Evolutionary conservation across 2,888 invertebrate species (phyloP), one percentile per base, ranked within the genome.

Genomic region (Physocephala rufipes): DNA sequence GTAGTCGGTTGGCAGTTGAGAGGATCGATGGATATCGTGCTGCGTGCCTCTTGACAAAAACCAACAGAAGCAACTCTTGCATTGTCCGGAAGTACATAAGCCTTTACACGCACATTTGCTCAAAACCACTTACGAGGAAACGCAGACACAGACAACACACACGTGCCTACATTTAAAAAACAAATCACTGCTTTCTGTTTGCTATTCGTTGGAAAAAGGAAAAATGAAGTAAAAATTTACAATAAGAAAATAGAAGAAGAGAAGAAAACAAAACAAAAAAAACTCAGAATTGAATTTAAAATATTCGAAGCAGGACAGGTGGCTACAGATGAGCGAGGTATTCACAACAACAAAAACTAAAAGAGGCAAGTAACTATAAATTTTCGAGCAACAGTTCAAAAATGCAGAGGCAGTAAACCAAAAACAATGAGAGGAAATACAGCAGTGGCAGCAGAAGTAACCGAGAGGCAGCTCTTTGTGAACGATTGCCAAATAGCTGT

Each of bases 51-150:
- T 30, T 19, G 30, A 43, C 30, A 61, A 36, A 36, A 68, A 61
- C 67, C n/a, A 28, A n/a, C 67, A 58, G 59, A 59, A 68, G 67
- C 67, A 68, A 68, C 67, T 59, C 59, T 68, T 68, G 67, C 61
- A 36, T 36, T 36, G 36, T 36, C 36, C 67, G 67, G 59, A 67
- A 68, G 67, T 21, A 45, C 28, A 61, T 28, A 67, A 21, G 19
- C 45, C 45, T 45, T 47, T 49, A 58, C 45, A 67, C 59, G 19
- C 61, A 47, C 49, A 28, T 30, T 28, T 21, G 55, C 36, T n/a
- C 15, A 12, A 15, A 15, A 13, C 21, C 19, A 53, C 15, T n/a
- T n/a, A 30, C 15, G 21, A 28, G 16, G 28, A 45, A 24, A 59
- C 61, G 61, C 19, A 61, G 43, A 24, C 49, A 36, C 49, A 66